Evolutionary conservation across 2,888 invertebrate genomes (phyloP).

Genomic region (Nasonia oneida): DNA sequence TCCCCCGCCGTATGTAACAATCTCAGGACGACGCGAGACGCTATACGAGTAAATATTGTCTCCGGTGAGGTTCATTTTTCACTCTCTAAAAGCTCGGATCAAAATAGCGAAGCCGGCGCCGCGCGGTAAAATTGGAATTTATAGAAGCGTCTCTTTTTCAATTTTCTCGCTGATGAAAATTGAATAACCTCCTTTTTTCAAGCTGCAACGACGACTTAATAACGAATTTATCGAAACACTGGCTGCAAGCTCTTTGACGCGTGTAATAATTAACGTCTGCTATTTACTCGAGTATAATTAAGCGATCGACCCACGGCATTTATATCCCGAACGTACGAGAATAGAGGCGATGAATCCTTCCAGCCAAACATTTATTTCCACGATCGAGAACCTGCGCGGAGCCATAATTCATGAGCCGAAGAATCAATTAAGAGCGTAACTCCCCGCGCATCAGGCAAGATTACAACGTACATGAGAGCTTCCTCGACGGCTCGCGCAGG

Average conservation of each 20-base stretch:
- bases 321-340: not conserved
- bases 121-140: constrained; percentile 16
- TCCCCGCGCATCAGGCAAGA: not conserved
- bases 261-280: not conserved
- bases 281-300: not conserved
- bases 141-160: constrained; percentile 11
- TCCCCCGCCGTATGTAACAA: not conserved
- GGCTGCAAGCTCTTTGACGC: not conserved
- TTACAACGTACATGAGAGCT: not conserved
- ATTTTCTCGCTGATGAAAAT: constrained; percentile 8
- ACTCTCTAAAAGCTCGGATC: not conserved
- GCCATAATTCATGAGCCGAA: not conserved
- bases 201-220: not conserved
- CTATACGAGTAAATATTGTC: constrained; percentile 10
- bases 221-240: not conserved
- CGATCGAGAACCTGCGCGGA: not conserved
- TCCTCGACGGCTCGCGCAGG: constrained; percentile 8
- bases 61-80: constrained; percentile 7
- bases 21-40: not conserved
- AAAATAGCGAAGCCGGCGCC: not conserved
- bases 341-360: not conserved
- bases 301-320: not conserved
- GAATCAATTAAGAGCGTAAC: not conserved
- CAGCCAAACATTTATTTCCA: not conserved
- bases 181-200: not conserved